These are phyloP conservation scores for Cygnus atratus DNA, from an alignment of 2,113 vertebrate genomes.

Conservation along the genomic window DNA sequence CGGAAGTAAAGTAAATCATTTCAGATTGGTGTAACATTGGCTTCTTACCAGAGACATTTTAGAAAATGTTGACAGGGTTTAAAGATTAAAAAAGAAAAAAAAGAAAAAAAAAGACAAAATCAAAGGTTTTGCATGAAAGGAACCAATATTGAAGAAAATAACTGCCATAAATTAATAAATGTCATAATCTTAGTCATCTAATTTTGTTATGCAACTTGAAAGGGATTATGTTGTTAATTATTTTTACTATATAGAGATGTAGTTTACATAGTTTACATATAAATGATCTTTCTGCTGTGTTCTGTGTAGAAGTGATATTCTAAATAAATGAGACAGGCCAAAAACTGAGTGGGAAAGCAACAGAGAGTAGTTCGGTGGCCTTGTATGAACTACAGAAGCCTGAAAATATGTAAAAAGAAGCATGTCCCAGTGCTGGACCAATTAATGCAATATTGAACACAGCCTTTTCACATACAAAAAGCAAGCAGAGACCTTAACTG, in stretches of 20 bases:
- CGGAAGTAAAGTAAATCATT: neutral
- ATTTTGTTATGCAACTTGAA: neutral
- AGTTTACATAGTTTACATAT: neutral
- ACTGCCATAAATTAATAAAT: constrained; percentile 3
- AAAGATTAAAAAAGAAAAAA: neutral
- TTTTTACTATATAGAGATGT: neutral
- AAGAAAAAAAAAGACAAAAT: constrained; percentile 1
- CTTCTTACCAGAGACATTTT: neutral
- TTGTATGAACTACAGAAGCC: rapidly evolving
- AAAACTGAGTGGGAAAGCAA: neutral
- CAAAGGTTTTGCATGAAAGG: constrained; percentile 29
- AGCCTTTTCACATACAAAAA: neutral
- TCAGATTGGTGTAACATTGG: neutral
- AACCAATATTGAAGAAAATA: neutral
- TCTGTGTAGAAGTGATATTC: neutral
- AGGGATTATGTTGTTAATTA: neutral
- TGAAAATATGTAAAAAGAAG: neutral
- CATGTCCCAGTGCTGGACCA: neutral
- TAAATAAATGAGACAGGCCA: neutral
- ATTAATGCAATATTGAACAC: neutral
- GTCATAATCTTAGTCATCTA: neutral
- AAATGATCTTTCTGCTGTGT: neutral
- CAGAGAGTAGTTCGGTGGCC: neutral
- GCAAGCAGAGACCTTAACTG: neutral
- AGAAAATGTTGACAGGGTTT: neutral